Base-by-base conservation (phyloP, 2,888 invertebrate genomes). In the Agonopterix alstromeriana region DNA sequence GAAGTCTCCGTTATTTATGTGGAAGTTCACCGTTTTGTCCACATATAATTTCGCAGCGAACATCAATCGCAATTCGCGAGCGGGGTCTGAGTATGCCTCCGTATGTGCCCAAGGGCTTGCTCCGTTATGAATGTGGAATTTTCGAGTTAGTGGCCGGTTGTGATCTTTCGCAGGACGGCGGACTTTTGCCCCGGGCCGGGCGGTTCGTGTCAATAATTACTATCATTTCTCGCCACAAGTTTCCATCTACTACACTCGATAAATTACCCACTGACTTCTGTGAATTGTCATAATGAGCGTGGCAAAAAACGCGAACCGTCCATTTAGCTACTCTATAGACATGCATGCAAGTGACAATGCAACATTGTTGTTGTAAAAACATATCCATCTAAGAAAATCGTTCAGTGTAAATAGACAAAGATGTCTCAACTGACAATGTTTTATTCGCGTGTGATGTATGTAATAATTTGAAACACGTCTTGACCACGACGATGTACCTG, bases 191-290 rank as follows among this genome's bases (percentile, higher is more conserved):
- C 59, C 40, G 57, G 64, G 75, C 79, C 79, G 68, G 58, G 52
- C 55, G 61, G 70, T 84, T 81, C 85, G 83, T 85, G 87, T 84
- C 85, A 86, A 82, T 86, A 87, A 87, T 86, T 81, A 85, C 84
- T 81, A 82, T 82, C 65, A 86, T 85, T 83, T 77, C 73, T 67
- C 62, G 63, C 67, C 59, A 64, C 70, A 59, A 65, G 74, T 78
- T 80, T 73, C 73, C 84, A 81, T 77, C 76, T 77, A 70, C 70
- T 70, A 67, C 73, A 67, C 68, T 54, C 73, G 73, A 78, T 82
- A 78, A 81, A 82, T 83, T 79, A 73, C 66, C 55, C 57, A 65
- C 73, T 61, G 77, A 79, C 77, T 85, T 86, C 80, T 78, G 77
- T 84, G 82, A 85, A 86, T 74, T 71, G 73, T 73, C 68, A 69